Evolutionary conservation across 2,797 vertebrate species (phyloP).

Genomic region (Sebastes variabilis): DNA sequence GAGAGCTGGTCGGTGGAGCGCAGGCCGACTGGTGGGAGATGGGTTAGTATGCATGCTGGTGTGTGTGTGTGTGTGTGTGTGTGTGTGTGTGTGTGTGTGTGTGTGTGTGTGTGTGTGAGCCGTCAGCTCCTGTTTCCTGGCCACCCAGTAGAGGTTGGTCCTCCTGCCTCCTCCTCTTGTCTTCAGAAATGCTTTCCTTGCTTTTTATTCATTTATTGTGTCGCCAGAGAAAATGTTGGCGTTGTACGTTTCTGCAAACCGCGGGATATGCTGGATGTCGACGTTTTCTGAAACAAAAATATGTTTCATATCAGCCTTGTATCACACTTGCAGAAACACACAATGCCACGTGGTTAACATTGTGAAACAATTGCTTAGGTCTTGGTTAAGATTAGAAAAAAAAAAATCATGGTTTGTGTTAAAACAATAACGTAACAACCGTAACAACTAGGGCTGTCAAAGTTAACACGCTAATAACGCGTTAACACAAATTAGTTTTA

Average conservation of each 20-base stretch:
- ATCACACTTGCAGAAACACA: neutral
- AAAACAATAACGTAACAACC: no score
- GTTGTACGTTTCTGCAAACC: neutral
- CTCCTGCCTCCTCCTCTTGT: constrained; percentile 43
- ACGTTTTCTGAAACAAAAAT: neutral
- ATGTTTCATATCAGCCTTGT: neutral
- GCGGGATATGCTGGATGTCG: neutral
- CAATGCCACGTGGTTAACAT: neutral
- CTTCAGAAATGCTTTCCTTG: constrained; percentile 38
- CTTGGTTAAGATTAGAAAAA: no score
- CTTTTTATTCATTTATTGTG: neutral
- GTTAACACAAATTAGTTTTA: no score
- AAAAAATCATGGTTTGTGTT: no score
- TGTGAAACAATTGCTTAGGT: neutral
- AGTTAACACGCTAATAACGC: no score
- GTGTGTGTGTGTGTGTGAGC: constrained; percentile 50
- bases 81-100: constrained; percentile 31
- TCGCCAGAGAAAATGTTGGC: neutral
- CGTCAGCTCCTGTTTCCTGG: constrained; percentile 89
- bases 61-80: constrained; percentile 23
- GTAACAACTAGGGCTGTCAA: no score
- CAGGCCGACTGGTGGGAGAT: constrained; percentile 23
- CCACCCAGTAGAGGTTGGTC: constrained; percentile 88
- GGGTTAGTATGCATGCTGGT: constrained; percentile 12
- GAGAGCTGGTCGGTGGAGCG: constrained; percentile 22